Evolutionary conservation across 2,113 vertebrate species (phyloP), one percentile per base, ranked within the genome.

Genomic region (Toxotes jaculatrix): DNA sequence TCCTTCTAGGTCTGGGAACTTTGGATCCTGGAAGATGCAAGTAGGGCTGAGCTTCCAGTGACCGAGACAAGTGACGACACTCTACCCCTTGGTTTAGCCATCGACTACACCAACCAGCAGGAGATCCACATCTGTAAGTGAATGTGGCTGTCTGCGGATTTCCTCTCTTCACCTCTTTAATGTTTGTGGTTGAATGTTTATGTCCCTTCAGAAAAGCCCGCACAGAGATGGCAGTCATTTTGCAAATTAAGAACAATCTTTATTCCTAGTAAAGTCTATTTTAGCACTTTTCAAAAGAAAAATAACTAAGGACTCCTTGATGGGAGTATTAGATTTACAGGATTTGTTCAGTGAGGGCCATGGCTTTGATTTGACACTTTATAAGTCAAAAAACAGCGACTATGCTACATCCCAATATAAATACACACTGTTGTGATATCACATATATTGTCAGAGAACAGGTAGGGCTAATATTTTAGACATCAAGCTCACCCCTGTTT

Each of bases 1-100:
- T n/a, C 31, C 1, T 34, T 45, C 71, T 67, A 96, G 97, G 91
- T 60, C 84, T 99, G 98, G 98, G 98, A 99, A 49, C 93, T 95
- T 0, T 99, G 98, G 98, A 53, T 96, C 13, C 93, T 99, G 59
- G 98, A 99, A 87, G 98, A 99, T 63, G 96, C 96, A 0, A 97
- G 97, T 82, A 94, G 98, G 82, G 98, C 97, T 7, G 98, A 99
- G 69, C 95, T 99, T 67, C 98, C 97, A 0, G 96, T 99, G 83
- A 97, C 97, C 0, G 95, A 97, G 23, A 96, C 94, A 73, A 98
- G 80, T 0, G 98, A 99, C 3, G 98, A 99, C 89, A 98, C 97
- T 4, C 89, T 99, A 77, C 98, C 98, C 0, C 89, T 99, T 83
- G 98, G 98, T 0, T 93, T 98, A 57, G 97, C 95, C 40, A 91